Evolutionary conservation across 2,113 vertebrate species (phyloP), one percentile per base, ranked within the genome.

Genomic region (Pipra filicauda): DNA sequence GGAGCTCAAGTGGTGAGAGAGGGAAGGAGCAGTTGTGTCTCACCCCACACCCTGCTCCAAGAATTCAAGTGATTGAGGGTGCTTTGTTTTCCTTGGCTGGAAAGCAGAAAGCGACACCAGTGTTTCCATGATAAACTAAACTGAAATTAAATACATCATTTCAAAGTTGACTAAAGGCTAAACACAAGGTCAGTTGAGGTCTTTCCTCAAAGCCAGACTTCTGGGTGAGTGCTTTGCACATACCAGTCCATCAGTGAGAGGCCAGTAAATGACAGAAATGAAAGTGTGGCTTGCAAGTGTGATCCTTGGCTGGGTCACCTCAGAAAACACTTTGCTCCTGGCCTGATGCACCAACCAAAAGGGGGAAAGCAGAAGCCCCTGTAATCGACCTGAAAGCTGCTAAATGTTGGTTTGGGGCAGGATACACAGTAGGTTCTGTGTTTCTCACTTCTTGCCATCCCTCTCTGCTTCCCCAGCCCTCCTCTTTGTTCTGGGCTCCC

Each of bases 401-500:
- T 76, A 28, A 28, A 44, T 26, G 43, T 2, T 57, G 26, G 12
- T 1, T 57, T 54, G 61, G 15, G 23, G n/a, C n/a, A 59, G 57
- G 57, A 55, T 48, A 13, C 23, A 20, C 4, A 2, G 16, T 31
- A 19, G 19, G 37, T 39, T 21, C 46, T 27, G 12, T 22, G 22
- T 51, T 64, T 51, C 15, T 51, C 21, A 39, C 19, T 11, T 55
- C n/a, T 59, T 8, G 6, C 33, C 17, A 8, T n/a, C 21, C 30
- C 22, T 30, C 22, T 27, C 33, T 83, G 16, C 11, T 80, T 76
- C 81, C 81, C 30, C 87, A 99, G 98, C 78, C 0, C 84, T 98
- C 39, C 97, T 99, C 52, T 97, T 98, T 65, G 61, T 98, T 81
- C 93, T 99, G 84, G 97, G 97, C 79, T 96, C 98, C 88, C 85